Percentiles rank a stretch among this genome's conserved stretches.
These are phyloP conservation scores for Cantharis rustica DNA, from an alignment of 2,888 invertebrate species.

Conservation along the genomic window DNA sequence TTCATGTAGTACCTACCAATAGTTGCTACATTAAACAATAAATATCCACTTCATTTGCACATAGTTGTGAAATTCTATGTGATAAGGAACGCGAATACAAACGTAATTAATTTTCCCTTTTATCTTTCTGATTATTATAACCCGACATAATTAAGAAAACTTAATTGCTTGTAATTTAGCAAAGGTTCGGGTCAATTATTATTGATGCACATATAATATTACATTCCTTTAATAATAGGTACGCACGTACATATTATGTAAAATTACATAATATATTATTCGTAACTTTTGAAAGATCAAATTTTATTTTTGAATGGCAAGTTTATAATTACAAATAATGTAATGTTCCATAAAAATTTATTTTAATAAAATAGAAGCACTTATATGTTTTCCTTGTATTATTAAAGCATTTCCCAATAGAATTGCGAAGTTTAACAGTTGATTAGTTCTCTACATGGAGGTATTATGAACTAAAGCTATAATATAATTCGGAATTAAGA, in stretches of 20 bases:
- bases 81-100: conserved; percentile 19
- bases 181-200: not conserved
- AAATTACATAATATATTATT: too few species aligned
- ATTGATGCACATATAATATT: not conserved
- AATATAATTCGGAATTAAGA: not conserved
- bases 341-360: not conserved
- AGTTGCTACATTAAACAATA: conserved; percentile 4
- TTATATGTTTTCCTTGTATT: conserved; percentile 13
- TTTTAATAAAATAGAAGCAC: conserved; percentile 7
- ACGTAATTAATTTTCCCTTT: conserved; percentile 15
- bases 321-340: not conserved
- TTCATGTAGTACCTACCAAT: not conserved
- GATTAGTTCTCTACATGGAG: conserved; percentile 5
- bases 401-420: conserved; percentile 3
- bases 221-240: not conserved
- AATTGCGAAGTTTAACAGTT: conserved; percentile 5
- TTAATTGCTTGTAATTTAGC: not conserved
- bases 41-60: conserved; percentile 10
- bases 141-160: not conserved
- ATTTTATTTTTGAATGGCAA: not conserved
- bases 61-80: conserved; percentile 24
- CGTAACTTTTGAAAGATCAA: too few species aligned
- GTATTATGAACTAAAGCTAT: not conserved
- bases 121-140: not conserved
- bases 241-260: too few species aligned